phyloP scores from a whole-genome alignment of 2,888 invertebrate species.

The Drosophila tanythrix region DNA sequence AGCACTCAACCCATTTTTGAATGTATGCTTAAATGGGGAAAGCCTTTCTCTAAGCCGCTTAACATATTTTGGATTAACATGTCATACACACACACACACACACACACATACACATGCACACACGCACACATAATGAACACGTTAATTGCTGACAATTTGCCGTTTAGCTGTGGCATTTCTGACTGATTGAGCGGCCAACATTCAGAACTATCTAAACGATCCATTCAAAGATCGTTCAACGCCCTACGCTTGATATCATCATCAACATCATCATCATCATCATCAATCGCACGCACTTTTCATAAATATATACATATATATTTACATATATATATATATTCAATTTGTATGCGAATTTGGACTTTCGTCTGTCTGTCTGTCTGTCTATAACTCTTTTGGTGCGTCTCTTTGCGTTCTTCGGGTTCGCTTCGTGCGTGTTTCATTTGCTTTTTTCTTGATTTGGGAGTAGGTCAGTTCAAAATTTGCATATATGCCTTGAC shows the following conservation, averaged over 20 bases:
- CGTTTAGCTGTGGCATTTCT: conserved; percentile 27
- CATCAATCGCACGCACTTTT: conserved; percentile 59
- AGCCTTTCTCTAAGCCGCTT: conserved; percentile 64
- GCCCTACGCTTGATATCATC: conserved; percentile 63
- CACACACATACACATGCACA: not conserved
- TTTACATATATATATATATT: conserved; percentile 42
- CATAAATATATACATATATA: conserved; percentile 61
- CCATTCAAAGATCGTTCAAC: conserved; percentile 61
- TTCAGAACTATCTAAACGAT: conserved; percentile 30
- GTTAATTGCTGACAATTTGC: conserved; percentile 73
- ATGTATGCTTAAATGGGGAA: conserved; percentile 16
- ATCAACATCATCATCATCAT: conserved; percentile 11
- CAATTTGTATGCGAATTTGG: conserved; percentile 41
- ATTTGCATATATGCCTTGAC: conserved; percentile 80
- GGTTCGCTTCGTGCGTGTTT: conserved; percentile 40
- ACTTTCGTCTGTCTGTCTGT: conserved; percentile 3
- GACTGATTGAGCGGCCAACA: conserved; percentile 55
- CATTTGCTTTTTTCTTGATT: conserved; percentile 75
- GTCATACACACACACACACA: conserved; percentile 6
- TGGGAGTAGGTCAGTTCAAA: conserved; percentile 82
- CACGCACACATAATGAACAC: conserved; percentile 48
- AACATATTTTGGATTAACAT: conserved; percentile 30
- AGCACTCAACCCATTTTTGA: conserved; percentile 59
- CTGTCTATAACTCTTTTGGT: conserved; percentile 34
- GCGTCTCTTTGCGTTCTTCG: conserved; percentile 38